Percentiles rank a stretch among this genome's conserved stretches.
Conservation (phyloP, 2,888 invertebrate genomes). For the Gymnosoma rotundatum region DNA sequence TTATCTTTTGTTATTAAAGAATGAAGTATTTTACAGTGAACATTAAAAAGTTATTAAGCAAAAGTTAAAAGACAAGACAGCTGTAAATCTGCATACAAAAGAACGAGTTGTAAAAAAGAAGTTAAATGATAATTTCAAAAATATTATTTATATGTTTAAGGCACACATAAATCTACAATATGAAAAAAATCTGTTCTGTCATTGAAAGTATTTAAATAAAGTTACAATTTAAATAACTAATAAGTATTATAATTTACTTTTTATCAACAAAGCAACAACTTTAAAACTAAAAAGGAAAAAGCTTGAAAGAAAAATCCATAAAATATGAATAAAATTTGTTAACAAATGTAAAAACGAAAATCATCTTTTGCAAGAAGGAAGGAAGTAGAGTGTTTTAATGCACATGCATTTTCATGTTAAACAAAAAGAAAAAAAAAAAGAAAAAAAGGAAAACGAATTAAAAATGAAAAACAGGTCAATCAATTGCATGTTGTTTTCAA, state of each 20-base stretch:
- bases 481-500: slow-evolving; percentile 31
- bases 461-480: slow-evolving; percentile 44
- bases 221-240: neutral
- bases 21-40: too few species aligned
- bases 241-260: neutral
- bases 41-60: too few species aligned
- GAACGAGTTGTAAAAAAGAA: too few species aligned
- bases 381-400: slow-evolving; percentile 42
- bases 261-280: too few species aligned
- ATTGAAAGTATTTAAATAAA: neutral
- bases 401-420: slow-evolving; percentile 8
- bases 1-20: too few species aligned
- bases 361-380: slow-evolving; percentile 42
- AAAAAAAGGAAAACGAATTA: slow-evolving; percentile 17
- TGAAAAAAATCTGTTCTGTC: neutral
- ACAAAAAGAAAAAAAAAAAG: neutral
- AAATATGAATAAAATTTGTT: neutral
- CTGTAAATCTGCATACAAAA: too few species aligned
- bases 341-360: slow-evolving; percentile 1
- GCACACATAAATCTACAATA: too few species aligned
- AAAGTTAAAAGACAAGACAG: too few species aligned
- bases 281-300: neutral
- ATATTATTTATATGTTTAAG: too few species aligned
- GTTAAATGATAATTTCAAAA: too few species aligned
- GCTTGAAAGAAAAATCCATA: neutral